phyloP scores from a whole-genome alignment of 1,140 invertebrate species.

The Cotesia glomerata region DNA sequence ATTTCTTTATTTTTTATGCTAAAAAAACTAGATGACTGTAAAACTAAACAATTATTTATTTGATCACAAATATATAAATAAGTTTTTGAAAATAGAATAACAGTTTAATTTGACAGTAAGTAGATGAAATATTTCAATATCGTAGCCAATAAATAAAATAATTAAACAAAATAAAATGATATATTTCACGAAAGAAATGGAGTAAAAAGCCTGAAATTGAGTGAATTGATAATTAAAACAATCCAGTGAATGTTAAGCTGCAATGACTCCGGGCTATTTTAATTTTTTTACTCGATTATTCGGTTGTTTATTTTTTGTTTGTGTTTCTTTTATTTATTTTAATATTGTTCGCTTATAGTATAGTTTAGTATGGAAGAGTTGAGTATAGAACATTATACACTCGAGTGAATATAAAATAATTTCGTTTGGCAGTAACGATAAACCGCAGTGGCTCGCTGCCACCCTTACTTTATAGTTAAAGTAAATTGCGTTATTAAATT shows the following conservation, averaged over 20 bases:
- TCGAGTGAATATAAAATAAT: constrained; percentile 44
- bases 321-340: constrained; percentile 23
- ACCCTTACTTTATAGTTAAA: not conserved
- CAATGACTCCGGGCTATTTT: constrained; percentile 15
- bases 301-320: not conserved
- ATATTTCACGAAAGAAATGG: too few species aligned
- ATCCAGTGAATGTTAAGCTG: not conserved
- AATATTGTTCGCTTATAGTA: not conserved
- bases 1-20: too few species aligned
- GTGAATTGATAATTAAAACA: constrained; percentile 4
- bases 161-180: too few species aligned
- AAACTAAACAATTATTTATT: too few species aligned
- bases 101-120: too few species aligned
- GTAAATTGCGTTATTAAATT: constrained; percentile 46
- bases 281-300: not conserved
- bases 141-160: too few species aligned
- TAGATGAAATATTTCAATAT: too few species aligned
- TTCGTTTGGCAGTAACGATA: constrained; percentile 49
- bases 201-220: too few species aligned
- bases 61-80: too few species aligned
- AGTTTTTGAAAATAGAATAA: not conserved
- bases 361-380: too few species aligned
- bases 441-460: constrained; percentile 44
- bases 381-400: constrained; percentile 21
- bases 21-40: too few species aligned